These are phyloP conservation scores for Euplagia quadripunctaria DNA, from an alignment of 2,888 invertebrate species.

Conservation along the genomic window DNA sequence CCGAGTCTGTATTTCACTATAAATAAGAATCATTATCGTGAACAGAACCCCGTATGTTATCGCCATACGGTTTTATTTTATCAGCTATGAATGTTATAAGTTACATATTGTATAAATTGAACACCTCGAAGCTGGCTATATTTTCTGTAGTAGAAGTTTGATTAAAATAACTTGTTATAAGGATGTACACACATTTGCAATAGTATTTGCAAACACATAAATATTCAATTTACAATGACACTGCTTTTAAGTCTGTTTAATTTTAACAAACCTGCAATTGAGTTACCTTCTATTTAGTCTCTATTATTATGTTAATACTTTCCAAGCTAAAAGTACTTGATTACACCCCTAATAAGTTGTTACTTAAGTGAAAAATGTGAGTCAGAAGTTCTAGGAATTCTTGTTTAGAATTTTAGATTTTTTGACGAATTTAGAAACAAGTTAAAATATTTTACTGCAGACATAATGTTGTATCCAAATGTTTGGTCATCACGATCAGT, in stretches of 20 bases:
- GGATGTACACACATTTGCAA: too few species aligned
- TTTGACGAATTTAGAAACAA: too few species aligned
- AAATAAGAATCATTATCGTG: slow-evolving; percentile 33
- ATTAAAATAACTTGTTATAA: not conserved
- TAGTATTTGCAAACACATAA: slow-evolving; percentile 8
- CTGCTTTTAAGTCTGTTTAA: not conserved
- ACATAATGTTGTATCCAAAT: too few species aligned
- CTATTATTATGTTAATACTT: not conserved
- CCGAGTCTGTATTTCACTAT: slow-evolving; percentile 23
- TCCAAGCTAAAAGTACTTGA: not conserved
- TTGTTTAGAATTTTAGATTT: too few species aligned
- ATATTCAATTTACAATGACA: not conserved
- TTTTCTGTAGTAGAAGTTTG: too few species aligned
- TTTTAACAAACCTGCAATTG: not conserved
- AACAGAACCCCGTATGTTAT: slow-evolving; percentile 27
- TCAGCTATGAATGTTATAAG: not conserved
- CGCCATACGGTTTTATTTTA: slow-evolving; percentile 17
- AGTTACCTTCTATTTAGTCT: not conserved
- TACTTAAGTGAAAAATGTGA: too few species aligned
- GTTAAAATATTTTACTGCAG: too few species aligned
- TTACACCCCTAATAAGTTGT: not conserved
- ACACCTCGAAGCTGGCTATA: slow-evolving; percentile 14
- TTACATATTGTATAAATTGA: slow-evolving; percentile 25
- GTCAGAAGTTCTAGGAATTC: too few species aligned
- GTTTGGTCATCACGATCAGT: too few species aligned